These are phyloP conservation scores for Podarcis lilfordi DNA, from an alignment of 2,797 vertebrate species.

Conservation along the genomic window DNA sequence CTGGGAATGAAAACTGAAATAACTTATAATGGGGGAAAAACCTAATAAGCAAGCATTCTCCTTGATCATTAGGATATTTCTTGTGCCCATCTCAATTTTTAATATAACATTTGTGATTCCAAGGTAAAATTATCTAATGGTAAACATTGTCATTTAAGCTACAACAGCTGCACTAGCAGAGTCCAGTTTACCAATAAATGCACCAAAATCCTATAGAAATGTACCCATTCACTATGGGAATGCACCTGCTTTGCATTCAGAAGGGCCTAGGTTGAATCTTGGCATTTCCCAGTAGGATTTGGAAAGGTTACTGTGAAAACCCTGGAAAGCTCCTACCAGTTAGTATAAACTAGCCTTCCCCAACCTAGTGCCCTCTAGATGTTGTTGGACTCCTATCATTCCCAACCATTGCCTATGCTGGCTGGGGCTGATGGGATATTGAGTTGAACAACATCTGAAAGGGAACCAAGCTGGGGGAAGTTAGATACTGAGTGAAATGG, in stretches of 20 bases:
- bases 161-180: background rate
- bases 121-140: background rate
- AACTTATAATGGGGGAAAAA: background rate
- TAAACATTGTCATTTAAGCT: background rate
- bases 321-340: background rate
- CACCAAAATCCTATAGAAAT: background rate
- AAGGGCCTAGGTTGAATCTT: background rate
- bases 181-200: background rate
- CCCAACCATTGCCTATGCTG: no score
- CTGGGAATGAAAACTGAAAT: slow-evolving; percentile 48
- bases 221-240: background rate
- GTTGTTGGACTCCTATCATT: no score
- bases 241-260: background rate
- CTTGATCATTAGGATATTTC: background rate
- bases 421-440: no score
- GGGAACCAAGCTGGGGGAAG: no score
- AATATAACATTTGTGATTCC: background rate
- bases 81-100: background rate
- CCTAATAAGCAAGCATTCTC: background rate
- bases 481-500: background rate
- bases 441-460: no score
- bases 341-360: background rate
- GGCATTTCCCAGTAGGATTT: background rate
- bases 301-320: background rate
- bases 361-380: no score